These are phyloP conservation scores for Calephelis virginiensis DNA, from an alignment of 1,140 invertebrate species.

Conservation along the genomic window DNA sequence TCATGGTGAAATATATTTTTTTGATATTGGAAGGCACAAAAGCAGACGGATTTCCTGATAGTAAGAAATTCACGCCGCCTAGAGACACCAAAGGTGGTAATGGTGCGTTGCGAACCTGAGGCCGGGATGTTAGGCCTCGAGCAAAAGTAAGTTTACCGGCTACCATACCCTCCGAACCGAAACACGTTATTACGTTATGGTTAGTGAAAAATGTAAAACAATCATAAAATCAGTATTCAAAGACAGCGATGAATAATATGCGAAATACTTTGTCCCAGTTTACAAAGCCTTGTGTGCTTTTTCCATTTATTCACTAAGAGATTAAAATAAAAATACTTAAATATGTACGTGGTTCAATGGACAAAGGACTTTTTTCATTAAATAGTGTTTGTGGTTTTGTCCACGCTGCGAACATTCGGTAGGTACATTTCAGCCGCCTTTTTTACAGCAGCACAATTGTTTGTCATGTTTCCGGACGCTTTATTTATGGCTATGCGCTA, in stretches of 20 bases:
- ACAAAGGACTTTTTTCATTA: conserved; percentile 25
- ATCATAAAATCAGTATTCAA: background rate
- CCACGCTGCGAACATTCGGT: conserved; percentile 20
- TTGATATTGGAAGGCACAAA: too few species aligned
- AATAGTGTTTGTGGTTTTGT: conserved; percentile 22
- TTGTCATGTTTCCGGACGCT: conserved; percentile 23
- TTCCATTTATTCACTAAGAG: conserved; percentile 9
- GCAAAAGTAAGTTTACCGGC: too few species aligned
- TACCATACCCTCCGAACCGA: too few species aligned
- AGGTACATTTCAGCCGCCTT: conserved; percentile 17
- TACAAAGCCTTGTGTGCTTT: conserved; percentile 8
- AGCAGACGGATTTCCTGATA: too few species aligned
- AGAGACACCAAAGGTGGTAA: too few species aligned
- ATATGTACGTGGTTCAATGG: conserved; percentile 20
- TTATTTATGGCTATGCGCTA: conserved; percentile 24
- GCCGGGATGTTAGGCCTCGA: too few species aligned
- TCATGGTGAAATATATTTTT: too few species aligned
- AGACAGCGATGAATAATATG: conserved; percentile 3
- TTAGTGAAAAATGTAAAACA: too few species aligned
- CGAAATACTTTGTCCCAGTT: conserved; percentile 11
- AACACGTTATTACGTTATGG: too few species aligned
- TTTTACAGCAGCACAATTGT: conserved; percentile 21
- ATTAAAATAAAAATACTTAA: conserved; percentile 21
- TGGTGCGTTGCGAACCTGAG: too few species aligned
- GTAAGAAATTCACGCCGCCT: too few species aligned